Conservation (phyloP, 1,140 invertebrate genomes). For the Chymomyza costata region DNA sequence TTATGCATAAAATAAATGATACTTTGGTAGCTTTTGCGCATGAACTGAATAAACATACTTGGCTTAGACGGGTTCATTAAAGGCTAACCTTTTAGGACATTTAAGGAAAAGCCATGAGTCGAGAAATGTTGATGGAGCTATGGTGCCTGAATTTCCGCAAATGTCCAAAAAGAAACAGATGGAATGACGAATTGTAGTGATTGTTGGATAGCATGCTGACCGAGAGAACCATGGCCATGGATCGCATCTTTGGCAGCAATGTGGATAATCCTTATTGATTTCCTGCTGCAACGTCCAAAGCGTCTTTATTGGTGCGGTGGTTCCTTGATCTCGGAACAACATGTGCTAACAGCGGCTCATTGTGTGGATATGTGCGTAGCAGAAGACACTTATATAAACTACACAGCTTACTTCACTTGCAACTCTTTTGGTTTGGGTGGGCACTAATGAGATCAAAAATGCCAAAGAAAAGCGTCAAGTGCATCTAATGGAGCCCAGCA, state of each 20-base stretch:
- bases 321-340: constrained; percentile 76
- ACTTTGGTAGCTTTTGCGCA: too few relatives aligned
- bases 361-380: constrained; percentile 54
- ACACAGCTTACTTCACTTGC: background rate
- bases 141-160: too few relatives aligned
- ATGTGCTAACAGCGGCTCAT: constrained; percentile 78
- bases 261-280: constrained; percentile 29
- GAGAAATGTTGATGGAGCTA: too few relatives aligned
- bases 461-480: constrained; percentile 40
- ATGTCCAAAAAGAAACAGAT: too few relatives aligned
- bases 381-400: too few relatives aligned
- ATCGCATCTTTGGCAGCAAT: constrained; percentile 44
- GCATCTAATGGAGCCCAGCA: constrained; percentile 48
- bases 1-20: too few relatives aligned
- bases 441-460: constrained; percentile 73
- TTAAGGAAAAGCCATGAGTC: too few relatives aligned
- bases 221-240: background rate
- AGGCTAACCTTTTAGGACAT: too few relatives aligned
- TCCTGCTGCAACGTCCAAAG: constrained; percentile 29
- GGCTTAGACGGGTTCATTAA: too few relatives aligned
- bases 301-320: constrained; percentile 76
- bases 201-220: background rate
- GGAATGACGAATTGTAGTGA: too few relatives aligned
- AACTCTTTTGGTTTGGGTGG: constrained; percentile 54
- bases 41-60: too few relatives aligned